Base-by-base conservation (phyloP, 1,140 invertebrate species). In the Cyphomyrmex costatus region DNA sequence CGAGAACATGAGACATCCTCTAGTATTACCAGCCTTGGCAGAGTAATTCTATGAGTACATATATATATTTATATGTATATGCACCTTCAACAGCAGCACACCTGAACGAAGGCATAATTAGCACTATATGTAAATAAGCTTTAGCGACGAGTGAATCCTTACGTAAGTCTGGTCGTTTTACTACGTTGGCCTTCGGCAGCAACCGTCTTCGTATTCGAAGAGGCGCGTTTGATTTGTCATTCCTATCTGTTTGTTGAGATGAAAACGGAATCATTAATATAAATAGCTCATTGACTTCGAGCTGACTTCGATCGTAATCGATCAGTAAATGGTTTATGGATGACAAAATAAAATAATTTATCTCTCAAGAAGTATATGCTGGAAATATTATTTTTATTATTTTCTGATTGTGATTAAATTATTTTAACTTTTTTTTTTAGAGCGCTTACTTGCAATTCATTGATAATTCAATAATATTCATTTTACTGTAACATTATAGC, bases 81-180 rank as follows among this genome's bases (percentile, higher is more conserved):
- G 53, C 79, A 24, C 8, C 53, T 83, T 73, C 14, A 24, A 36
- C 8, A 60, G 33, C 19, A 19, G 24, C 19, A 27, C 65, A 46
- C 78, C 30, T 71, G 16, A 51, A 58, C 78, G 36, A 33, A 27
- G 33, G 68, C 60, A 77, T 70, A 89, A 88, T 89, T 89, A 88
- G 49, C 76, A 51, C 36, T 79, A 42, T 51, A 86, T 68, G 83
- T 74, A 88, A 89, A 88, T 88, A 61, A 88, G 74, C 33, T 85
- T 76, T 76, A 82, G 63, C 63, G 76, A 86, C 74, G 21, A 46
- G 56, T 24, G 61, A 76, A 49, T 74, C 27, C 74, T 88, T 88
- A 89, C 73, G 80, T 76, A 89, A 85, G 51, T 27, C 53, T 42
- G 36, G 5, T 53, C 79, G 86, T 88, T 78, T 83, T 58, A 61